Conservation (phyloP, 1,140 invertebrate genomes). For the Oppia nitens region DNA sequence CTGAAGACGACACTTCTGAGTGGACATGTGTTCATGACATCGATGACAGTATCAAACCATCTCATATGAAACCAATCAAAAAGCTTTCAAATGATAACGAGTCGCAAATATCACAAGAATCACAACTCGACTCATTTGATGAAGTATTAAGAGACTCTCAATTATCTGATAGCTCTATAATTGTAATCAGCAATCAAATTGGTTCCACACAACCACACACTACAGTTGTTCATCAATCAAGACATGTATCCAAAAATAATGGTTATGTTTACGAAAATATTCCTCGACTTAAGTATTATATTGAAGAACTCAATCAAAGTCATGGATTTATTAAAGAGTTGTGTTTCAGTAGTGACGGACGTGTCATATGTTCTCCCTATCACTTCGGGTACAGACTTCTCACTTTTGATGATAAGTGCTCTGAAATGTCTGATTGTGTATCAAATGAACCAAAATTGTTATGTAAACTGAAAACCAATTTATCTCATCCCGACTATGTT, state of each 20-base stretch:
- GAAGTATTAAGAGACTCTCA: neutral
- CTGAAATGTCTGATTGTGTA: slow-evolving; percentile 54
- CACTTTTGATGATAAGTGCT: slow-evolving; percentile 54
- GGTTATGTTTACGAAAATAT: slow-evolving; percentile 48
- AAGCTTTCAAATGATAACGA: neutral
- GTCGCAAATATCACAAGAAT: neutral
- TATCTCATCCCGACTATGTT: slow-evolving; percentile 63
- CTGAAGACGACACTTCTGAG: slow-evolving; percentile 64
- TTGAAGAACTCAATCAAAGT: slow-evolving; percentile 70
- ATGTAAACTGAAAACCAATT: slow-evolving; percentile 45
- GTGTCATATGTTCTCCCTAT: slow-evolving; percentile 73
- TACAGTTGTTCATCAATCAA: slow-evolving; percentile 2
- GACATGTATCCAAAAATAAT: neutral
- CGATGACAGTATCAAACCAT: slow-evolving; percentile 34
- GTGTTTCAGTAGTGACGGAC: slow-evolving; percentile 70
- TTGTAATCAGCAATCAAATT: slow-evolving; percentile 9
- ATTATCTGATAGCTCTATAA: slow-evolving; percentile 3
- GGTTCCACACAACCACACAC: slow-evolving; percentile 4
- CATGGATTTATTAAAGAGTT: slow-evolving; percentile 61
- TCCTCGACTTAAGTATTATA: slow-evolving; percentile 59
- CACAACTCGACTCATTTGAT: neutral
- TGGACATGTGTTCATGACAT: slow-evolving; percentile 89
- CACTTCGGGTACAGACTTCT: slow-evolving; percentile 62
- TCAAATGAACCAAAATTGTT: slow-evolving; percentile 32
- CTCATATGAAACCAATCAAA: neutral